Percentiles rank a stretch among this genome's conserved stretches.
Evolutionary conservation across 2,888 invertebrate species (phyloP).

Genomic region (Aporophyla lueneburgensis): DNA sequence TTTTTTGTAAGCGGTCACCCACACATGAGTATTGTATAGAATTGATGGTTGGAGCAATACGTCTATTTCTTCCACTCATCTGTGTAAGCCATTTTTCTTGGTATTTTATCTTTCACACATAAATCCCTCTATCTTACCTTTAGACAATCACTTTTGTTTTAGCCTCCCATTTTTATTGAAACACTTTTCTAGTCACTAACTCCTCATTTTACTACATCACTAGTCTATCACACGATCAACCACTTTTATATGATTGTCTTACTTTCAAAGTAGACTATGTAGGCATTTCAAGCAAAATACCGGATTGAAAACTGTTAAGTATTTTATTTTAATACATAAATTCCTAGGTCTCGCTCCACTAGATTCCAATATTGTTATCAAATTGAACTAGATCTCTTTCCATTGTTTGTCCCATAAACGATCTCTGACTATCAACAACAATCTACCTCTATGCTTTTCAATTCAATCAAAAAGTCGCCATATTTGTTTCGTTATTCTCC

Average conservation of each 20-base stretch:
- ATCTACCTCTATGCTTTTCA: not conserved
- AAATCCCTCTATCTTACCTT: not conserved
- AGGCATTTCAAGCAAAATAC: no score
- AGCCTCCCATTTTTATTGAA: not conserved
- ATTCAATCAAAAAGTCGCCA: constrained; percentile 1
- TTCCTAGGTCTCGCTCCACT: not conserved
- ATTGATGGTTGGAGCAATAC: not conserved
- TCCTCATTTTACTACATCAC: not conserved
- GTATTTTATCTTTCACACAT: not conserved
- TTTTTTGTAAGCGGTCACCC: not conserved
- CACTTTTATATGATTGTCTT: no score
- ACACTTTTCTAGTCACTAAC: not conserved
- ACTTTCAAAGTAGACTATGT: no score
- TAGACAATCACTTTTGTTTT: not conserved
- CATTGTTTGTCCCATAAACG: constrained; percentile 2
- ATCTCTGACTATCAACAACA: not conserved
- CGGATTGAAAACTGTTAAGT: no score
- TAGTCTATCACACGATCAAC: no score
- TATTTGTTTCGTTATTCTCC: constrained; percentile 22
- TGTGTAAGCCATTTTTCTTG: not conserved
- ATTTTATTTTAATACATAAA: no score
- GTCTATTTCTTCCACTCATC: no score
- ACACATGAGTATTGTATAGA: not conserved
- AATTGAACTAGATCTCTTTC: not conserved
- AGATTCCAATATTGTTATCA: constrained; percentile 2